Conservation (phyloP, 2,888 invertebrate species). For the Notodromas monacha region DNA sequence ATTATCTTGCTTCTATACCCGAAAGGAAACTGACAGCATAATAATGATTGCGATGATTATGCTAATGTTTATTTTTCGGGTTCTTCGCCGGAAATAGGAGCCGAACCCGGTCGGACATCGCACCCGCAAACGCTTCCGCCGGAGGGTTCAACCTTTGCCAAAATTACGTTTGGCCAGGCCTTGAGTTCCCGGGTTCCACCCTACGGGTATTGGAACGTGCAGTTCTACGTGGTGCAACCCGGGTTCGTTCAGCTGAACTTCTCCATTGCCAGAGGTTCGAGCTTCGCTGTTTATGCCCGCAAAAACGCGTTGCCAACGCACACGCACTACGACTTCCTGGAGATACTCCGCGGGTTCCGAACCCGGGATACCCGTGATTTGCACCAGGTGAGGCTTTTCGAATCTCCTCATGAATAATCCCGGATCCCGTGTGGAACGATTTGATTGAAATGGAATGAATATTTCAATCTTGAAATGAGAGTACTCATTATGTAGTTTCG, state of each 20-base stretch:
- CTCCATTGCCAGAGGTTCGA: slow-evolving; percentile 58
- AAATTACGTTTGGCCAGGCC: slow-evolving; percentile 55
- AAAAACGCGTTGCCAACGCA: slow-evolving; percentile 78
- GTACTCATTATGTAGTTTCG: no score
- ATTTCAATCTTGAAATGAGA: no score
- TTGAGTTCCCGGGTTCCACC: slow-evolving; percentile 61
- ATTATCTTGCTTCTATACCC: no score
- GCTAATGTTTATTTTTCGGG: no score
- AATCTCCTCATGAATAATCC: not conserved
- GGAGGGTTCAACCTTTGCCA: slow-evolving; percentile 64
- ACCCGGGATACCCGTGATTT: slow-evolving; percentile 16
- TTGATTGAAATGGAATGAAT: no score
- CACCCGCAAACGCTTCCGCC: slow-evolving; percentile 47
- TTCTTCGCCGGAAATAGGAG: no score
- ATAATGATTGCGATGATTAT: no score
- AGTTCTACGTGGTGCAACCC: slow-evolving; percentile 74
- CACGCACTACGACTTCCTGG: slow-evolving; percentile 79
- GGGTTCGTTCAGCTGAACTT: slow-evolving; percentile 81
- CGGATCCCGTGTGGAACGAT: not conserved
- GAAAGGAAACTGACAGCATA: no score
- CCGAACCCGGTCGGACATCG: no score
- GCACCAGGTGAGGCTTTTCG: not conserved
- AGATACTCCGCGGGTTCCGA: slow-evolving; percentile 63
- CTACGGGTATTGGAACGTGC: slow-evolving; percentile 88
- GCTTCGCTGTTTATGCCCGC: slow-evolving; percentile 75